A percentile compares a stretch with the other conserved stretches of the same genome.
These are phyloP conservation scores for Colius striatus DNA, from an alignment of 2,113 vertebrate genomes.

Conservation along the genomic window DNA sequence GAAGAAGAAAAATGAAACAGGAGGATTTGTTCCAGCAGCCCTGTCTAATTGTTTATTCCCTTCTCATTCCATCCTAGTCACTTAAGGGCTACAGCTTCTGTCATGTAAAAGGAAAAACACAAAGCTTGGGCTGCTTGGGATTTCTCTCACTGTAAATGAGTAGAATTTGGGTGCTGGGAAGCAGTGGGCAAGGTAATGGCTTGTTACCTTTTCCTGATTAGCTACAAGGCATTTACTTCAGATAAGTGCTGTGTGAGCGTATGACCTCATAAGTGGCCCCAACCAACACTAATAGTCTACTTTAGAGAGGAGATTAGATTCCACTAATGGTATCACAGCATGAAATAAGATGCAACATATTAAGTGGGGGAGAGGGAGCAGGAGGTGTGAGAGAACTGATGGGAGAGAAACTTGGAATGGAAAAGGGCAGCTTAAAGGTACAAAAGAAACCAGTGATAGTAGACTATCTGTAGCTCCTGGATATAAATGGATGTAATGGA, in stretches of 20 bases:
- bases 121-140: neutral
- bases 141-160: conserved; percentile 29
- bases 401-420: neutral
- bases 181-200: neutral
- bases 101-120: conserved; percentile 42
- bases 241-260: conserved; percentile 40
- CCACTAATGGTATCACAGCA: conserved; percentile 67
- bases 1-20: conserved; percentile 84
- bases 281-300: conserved; percentile 53
- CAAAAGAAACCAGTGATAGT: neutral
- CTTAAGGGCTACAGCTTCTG: conserved; percentile 58
- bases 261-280: conserved; percentile 63
- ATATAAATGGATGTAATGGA: neutral
- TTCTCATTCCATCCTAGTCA: conserved; percentile 54
- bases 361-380: neutral
- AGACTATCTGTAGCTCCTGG: neutral
- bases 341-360: conserved; percentile 55
- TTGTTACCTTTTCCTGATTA: conserved; percentile 51
- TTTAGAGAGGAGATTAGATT: conserved; percentile 61
- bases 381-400: neutral
- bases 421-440: neutral
- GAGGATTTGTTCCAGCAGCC: conserved; percentile 79
- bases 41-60: conserved; percentile 67
- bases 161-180: neutral
- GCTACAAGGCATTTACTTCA: conserved; percentile 60